Conservation (phyloP, 2,113 vertebrate species). For the Notarius lentiginosus region DNA sequence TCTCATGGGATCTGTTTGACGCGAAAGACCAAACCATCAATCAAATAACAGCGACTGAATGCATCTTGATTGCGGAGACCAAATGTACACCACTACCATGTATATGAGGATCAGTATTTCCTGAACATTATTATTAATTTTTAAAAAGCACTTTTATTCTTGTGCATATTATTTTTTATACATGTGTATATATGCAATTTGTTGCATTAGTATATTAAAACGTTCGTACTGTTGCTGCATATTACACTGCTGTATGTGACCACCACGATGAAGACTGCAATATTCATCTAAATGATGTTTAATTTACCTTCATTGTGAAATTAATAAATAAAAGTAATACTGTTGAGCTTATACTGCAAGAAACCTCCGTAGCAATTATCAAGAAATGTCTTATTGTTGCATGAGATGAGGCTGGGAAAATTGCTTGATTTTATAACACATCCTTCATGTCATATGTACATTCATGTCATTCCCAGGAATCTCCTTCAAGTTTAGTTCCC, state of each 20-base stretch:
- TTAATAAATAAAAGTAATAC: conserved; percentile 31
- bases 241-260: conserved; percentile 9
- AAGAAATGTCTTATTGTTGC: conserved; percentile 5
- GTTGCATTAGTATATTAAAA: not conserved
- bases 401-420: conserved; percentile 9
- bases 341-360: not conserved
- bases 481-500: not conserved
- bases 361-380: not conserved
- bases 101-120: not conserved
- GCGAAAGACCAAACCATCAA: not conserved
- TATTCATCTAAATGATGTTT: not conserved
- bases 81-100: not conserved
- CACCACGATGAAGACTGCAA: conserved; percentile 11
- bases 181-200: not conserved
- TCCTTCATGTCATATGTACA: conserved; percentile 39
- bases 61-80: not conserved
- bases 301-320: conserved; percentile 2
- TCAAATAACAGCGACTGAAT: not conserved
- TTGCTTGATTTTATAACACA: conserved; percentile 36
- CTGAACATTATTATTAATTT: not conserved
- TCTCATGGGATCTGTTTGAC: not conserved
- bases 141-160: not conserved
- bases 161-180: conserved; percentile 20
- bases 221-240: not conserved
- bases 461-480: conserved; percentile 1